Percentiles rank a stretch among this genome's conserved stretches.
These are phyloP conservation scores for Lepidurus packardi DNA, from an alignment of 1,140 invertebrate species.

Conservation along the genomic window DNA sequence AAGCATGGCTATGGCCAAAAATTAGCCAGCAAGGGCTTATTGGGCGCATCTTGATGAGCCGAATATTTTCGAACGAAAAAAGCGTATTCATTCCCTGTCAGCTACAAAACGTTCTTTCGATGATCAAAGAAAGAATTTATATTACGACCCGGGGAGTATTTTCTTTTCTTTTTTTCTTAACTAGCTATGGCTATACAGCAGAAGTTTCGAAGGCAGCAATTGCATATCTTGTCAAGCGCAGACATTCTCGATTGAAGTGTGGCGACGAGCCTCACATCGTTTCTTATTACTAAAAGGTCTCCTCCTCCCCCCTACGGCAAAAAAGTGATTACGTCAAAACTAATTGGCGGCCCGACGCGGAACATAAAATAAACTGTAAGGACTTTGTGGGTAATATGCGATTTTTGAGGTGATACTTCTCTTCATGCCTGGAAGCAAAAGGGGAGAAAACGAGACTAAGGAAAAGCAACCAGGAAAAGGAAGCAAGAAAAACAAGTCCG, in stretches of 20 bases:
- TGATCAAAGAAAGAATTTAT: not conserved
- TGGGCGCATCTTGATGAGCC: not conserved
- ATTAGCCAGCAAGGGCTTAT: not conserved
- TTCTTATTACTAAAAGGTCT: not conserved
- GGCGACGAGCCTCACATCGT: not conserved
- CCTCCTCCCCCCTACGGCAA: not conserved
- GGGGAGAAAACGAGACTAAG: not conserved
- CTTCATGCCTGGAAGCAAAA: not conserved
- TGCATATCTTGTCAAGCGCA: constrained; percentile 19
- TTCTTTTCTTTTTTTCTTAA: no score
- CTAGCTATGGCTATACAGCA: no score
- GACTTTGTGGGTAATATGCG: not conserved
- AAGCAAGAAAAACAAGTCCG: not conserved
- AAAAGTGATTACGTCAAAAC: not conserved
- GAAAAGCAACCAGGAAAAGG: not conserved
- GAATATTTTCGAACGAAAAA: not conserved
- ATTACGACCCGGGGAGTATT: not conserved
- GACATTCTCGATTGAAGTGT: not conserved
- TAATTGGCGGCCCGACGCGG: not conserved
- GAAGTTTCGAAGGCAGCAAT: not conserved
- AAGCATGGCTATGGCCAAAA: not conserved
- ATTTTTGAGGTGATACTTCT: not conserved
- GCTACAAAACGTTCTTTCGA: not conserved
- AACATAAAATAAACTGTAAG: not conserved
- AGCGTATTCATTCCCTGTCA: not conserved